Conservation (phyloP, 2,888 invertebrate genomes). For the Hypercompe scribonia region DNA sequence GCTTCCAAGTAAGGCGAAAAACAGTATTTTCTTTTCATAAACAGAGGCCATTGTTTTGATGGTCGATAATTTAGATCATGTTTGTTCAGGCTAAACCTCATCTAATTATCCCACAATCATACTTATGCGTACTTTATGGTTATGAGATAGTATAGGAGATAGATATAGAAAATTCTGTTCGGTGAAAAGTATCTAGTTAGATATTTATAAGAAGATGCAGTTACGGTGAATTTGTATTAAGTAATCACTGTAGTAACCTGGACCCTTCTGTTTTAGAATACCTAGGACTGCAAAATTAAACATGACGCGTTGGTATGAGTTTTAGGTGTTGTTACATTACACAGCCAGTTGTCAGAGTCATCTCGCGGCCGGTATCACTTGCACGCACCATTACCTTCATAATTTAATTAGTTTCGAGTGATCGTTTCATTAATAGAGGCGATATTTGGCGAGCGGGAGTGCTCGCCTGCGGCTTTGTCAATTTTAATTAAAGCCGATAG, state of each 20-base stretch:
- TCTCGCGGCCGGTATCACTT: conserved; percentile 72
- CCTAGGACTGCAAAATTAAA: neutral
- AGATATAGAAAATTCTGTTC: too few species aligned
- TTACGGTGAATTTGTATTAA: neutral
- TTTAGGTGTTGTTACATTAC: conserved; percentile 49
- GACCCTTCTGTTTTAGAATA: neutral
- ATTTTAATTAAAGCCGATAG: conserved; percentile 86
- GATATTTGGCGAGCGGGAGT: conserved; percentile 82
- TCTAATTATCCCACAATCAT: too few species aligned
- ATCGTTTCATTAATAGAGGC: conserved; percentile 85
- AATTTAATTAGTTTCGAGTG: conserved; percentile 87
- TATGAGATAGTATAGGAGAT: too few species aligned
- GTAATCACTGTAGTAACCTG: neutral
- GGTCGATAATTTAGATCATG: too few species aligned
- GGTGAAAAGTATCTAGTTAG: neutral
- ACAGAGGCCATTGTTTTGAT: too few species aligned
- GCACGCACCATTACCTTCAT: conserved; percentile 85
- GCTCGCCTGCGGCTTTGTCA: conserved; percentile 82
- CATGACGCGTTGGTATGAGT: conserved; percentile 28
- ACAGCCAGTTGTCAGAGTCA: conserved; percentile 46
- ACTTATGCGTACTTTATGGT: too few species aligned
- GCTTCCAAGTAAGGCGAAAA: too few species aligned
- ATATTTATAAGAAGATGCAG: neutral
- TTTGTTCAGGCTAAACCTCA: too few species aligned
- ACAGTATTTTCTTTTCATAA: too few species aligned